Evolutionary conservation across 2,113 vertebrate species (phyloP).

Genomic region (Aplodontia rufa): DNA sequence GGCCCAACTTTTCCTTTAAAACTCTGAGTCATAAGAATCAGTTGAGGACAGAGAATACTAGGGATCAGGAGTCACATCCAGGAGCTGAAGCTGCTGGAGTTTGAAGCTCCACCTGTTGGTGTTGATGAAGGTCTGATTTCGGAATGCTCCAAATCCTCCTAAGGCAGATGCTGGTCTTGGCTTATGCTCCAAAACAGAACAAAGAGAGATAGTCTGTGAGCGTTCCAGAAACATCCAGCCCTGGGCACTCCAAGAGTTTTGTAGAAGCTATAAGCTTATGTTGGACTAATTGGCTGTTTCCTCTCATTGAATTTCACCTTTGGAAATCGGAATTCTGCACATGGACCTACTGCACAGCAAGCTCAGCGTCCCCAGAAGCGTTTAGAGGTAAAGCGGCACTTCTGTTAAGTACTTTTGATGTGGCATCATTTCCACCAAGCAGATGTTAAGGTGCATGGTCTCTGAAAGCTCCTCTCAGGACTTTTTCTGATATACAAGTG

Average conservation of each 20-base stretch:
- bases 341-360: background rate
- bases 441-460: background rate
- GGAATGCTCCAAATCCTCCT: background rate
- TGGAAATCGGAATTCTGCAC: background rate
- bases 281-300: background rate
- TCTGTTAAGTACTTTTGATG: background rate
- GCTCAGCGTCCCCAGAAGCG: background rate
- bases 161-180: background rate
- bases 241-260: background rate
- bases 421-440: background rate
- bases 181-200: background rate
- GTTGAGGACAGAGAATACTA: background rate
- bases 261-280: background rate
- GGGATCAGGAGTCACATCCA: background rate
- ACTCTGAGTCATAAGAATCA: background rate
- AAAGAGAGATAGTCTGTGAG: background rate
- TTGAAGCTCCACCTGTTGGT: background rate
- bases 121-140: background rate
- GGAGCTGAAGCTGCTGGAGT: background rate
- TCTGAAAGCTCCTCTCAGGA: background rate
- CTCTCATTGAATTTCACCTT: background rate
- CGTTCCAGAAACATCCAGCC: background rate
- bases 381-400: background rate
- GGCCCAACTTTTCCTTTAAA: background rate
- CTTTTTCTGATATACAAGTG: background rate